phyloP scores from a whole-genome alignment of 2,888 invertebrate genomes.

The Hypselothyrea guttata region DNA sequence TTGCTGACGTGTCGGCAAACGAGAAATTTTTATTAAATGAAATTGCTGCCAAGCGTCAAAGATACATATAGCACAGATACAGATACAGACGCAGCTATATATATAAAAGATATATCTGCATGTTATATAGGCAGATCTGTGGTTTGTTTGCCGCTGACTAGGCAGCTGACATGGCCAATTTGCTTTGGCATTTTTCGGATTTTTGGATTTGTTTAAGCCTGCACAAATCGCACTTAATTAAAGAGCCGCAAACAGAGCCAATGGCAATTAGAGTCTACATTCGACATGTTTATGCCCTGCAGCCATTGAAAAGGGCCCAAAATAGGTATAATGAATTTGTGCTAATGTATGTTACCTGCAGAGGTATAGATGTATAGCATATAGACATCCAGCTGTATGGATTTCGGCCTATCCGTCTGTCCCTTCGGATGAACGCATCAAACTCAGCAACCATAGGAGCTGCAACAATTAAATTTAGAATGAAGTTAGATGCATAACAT shows the following conservation, averaged over 20 bases:
- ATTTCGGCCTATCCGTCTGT: too few species aligned
- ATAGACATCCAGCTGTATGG: too few species aligned
- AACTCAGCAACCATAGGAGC: too few species aligned
- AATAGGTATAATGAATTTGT: too few species aligned
- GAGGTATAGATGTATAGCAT: too few species aligned
- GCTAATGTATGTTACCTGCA: too few species aligned
- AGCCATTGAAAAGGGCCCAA: too few species aligned
- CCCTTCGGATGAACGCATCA: too few species aligned
- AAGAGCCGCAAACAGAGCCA: slow-evolving; percentile 15
- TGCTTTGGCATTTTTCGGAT: slow-evolving; percentile 54
- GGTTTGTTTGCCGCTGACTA: neutral
- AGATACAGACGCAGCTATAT: neutral
- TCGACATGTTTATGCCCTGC: too few species aligned
- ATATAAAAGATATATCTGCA: too few species aligned
- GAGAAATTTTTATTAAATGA: slow-evolving; percentile 65
- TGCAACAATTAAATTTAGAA: too few species aligned
- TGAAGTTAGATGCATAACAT: too few species aligned
- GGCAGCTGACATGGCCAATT: slow-evolving; percentile 41
- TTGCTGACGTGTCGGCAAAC: slow-evolving; percentile 66
- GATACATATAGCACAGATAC: neutral
- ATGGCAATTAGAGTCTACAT: slow-evolving; percentile 19
- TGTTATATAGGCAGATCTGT: neutral
- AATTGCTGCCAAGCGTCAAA: slow-evolving; percentile 44
- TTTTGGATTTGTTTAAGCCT: slow-evolving; percentile 41
- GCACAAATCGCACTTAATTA: slow-evolving; percentile 63